Conservation (phyloP, 2,797 vertebrate species). For the Coregonus ussuriensis region DNA sequence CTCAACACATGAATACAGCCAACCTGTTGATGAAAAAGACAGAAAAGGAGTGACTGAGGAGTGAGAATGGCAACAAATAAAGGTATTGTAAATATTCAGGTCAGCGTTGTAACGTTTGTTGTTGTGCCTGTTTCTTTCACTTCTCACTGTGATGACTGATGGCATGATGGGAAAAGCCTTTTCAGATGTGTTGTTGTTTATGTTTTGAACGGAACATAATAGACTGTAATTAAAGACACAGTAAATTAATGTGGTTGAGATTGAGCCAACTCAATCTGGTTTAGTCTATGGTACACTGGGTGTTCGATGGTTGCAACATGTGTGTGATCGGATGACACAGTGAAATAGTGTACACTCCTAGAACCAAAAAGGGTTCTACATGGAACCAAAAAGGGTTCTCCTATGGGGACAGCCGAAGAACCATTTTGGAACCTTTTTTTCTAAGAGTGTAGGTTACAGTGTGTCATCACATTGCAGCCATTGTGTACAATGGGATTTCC, state of each 20-base stretch:
- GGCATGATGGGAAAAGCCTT: background rate
- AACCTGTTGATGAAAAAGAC: background rate
- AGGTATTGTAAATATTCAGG: background rate
- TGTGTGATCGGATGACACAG: background rate
- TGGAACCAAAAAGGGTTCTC: no score
- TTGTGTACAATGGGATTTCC: background rate
- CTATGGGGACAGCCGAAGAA: no score
- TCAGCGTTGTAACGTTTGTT: background rate
- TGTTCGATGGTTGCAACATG: background rate
- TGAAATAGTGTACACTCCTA: background rate
- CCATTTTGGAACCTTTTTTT: no score
- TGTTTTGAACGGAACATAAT: background rate
- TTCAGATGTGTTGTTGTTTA: background rate
- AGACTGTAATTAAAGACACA: background rate
- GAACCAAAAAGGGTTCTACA: no score
- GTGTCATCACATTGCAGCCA: background rate
- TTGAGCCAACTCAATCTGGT: background rate
- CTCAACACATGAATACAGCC: background rate
- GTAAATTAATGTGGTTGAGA: background rate
- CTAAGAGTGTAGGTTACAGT: background rate
- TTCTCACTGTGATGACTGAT: background rate
- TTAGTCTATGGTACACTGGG: background rate
- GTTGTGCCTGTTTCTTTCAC: background rate
- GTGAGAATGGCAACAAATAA: background rate
- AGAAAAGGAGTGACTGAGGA: background rate